phyloP scores from a whole-genome alignment of 1,140 invertebrate species.

The Hesperophylax magnus region DNA sequence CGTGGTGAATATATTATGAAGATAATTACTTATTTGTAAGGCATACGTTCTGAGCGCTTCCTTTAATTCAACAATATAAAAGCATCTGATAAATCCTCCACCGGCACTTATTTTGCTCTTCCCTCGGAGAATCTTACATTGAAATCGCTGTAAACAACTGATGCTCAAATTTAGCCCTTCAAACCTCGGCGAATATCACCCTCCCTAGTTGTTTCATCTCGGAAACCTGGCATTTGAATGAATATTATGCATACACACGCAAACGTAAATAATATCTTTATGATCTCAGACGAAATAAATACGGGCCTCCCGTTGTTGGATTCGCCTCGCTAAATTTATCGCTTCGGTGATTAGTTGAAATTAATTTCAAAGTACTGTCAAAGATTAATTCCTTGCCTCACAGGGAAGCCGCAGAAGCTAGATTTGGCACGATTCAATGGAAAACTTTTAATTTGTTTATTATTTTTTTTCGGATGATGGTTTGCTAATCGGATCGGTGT shows the following conservation, averaged over 20 bases:
- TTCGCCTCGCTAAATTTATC: conserved; percentile 26
- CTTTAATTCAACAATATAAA: background rate
- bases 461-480: conserved; percentile 16
- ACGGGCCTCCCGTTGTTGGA: conserved; percentile 20
- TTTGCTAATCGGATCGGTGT: background rate
- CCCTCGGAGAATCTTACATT: no score
- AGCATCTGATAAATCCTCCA: background rate
- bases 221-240: conserved; percentile 2
- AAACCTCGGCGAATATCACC: background rate
- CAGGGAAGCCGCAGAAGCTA: conserved; percentile 10
- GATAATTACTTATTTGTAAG: no score
- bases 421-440: conserved; percentile 21
- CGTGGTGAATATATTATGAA: no score
- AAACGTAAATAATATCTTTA: conserved; percentile 27
- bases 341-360: conserved; percentile 42
- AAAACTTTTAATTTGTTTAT: conserved; percentile 24
- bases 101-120: background rate
- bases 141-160: background rate
- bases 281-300: conserved; percentile 21
- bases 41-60: no score
- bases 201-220: conserved; percentile 10
- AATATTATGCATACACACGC: conserved; percentile 31
- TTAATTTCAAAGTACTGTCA: conserved; percentile 42
- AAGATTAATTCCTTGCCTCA: conserved; percentile 23
- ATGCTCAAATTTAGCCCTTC: background rate